These are phyloP conservation scores for Disparrhopalites patrizii DNA, from an alignment of 2,888 invertebrate species.

Conservation along the genomic window DNA sequence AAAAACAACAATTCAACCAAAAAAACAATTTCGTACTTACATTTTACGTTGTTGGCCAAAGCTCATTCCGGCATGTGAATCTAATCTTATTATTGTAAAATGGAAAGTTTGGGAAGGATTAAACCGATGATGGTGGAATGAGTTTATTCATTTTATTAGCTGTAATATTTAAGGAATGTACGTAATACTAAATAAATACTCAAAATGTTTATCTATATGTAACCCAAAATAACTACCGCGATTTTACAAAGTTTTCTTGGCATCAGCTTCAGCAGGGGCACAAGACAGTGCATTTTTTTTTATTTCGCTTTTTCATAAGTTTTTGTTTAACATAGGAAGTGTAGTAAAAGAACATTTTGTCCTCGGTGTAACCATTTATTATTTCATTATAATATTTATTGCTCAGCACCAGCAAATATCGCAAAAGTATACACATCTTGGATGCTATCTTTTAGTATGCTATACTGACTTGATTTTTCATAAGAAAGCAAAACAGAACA, in stretches of 20 bases:
- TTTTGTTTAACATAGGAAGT: neutral
- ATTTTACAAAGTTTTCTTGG: too few species aligned
- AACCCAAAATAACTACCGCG: constrained; percentile 8
- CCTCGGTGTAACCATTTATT: neutral
- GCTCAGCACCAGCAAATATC: too few species aligned
- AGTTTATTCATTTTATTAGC: constrained; percentile 6
- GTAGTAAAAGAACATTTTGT: neutral
- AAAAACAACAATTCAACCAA: too few species aligned
- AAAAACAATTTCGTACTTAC: constrained; percentile 26
- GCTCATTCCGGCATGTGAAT: constrained; percentile 3
- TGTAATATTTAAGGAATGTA: constrained; percentile 4
- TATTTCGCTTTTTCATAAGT: neutral
- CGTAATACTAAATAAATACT: constrained; percentile 17
- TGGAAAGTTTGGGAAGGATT: neutral
- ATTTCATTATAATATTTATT: neutral
- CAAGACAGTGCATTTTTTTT: neutral
- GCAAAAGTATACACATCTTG: neutral
- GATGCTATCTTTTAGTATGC: neutral
- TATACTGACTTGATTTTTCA: neutral
- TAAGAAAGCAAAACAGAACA: neutral
- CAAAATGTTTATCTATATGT: constrained; percentile 19
- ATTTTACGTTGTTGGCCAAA: constrained; percentile 25
- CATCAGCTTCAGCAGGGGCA: too few species aligned
- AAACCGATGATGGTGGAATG: constrained; percentile 11
- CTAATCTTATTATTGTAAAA: too few species aligned